A percentile compares a stretch with the other conserved stretches of the same genome.
phyloP scores from a whole-genome alignment of 1,140 invertebrate species.

The Archivesica marissinica region DNA sequence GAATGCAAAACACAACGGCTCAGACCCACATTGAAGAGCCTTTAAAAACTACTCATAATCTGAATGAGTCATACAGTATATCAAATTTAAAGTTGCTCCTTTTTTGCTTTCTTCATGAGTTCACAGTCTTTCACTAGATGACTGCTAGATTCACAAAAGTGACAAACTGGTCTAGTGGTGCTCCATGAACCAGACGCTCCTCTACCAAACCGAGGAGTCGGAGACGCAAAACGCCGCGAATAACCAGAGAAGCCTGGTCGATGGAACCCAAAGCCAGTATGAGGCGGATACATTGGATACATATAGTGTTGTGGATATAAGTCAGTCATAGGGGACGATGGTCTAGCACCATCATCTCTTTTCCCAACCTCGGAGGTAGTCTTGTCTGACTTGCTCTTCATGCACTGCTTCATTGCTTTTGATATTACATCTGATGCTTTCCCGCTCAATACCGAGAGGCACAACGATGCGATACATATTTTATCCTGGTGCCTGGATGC shows the following conservation, averaged over 20 bases:
- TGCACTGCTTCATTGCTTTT: not conserved
- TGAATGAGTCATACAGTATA: not conserved
- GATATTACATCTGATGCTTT: not conserved
- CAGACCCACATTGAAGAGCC: too few species aligned
- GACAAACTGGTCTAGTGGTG: not conserved
- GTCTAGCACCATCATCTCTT: not conserved
- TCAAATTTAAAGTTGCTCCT: not conserved
- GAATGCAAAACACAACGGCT: too few species aligned
- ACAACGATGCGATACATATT: not conserved
- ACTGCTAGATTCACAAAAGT: not conserved
- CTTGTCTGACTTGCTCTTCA: not conserved
- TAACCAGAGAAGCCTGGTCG: not conserved
- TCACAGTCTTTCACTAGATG: constrained; percentile 9
- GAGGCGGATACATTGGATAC: not conserved
- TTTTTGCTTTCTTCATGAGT: constrained; percentile 1
- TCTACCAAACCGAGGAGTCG: not conserved
- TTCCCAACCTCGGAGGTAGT: not conserved
- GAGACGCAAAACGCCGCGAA: not conserved
- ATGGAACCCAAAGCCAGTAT: not conserved
- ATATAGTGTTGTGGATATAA: not conserved
- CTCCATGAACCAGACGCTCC: not conserved
- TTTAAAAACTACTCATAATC: not conserved
- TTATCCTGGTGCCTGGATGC: not conserved
- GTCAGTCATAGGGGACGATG: not conserved
- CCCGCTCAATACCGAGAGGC: not conserved